These are phyloP conservation scores for Eupithecia pulchellata DNA, from an alignment of 2,888 invertebrate species.

Conservation along the genomic window DNA sequence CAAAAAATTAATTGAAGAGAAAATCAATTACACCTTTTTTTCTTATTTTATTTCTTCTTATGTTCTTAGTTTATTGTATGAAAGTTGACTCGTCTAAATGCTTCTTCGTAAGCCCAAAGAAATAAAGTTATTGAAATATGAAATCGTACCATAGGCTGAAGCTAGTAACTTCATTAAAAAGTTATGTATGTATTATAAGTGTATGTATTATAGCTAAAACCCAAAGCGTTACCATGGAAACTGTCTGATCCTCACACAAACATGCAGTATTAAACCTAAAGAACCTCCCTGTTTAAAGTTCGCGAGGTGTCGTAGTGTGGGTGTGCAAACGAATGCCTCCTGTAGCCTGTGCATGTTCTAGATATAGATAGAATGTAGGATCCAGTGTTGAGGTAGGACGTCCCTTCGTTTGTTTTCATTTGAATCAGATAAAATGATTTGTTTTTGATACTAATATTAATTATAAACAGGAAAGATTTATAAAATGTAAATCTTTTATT, in stretches of 20 bases:
- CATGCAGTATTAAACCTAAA: conserved; percentile 1
- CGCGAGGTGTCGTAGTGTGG: conserved; percentile 54
- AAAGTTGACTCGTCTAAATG: no score
- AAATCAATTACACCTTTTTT: no score
- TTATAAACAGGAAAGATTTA: no score
- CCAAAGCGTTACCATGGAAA: neutral
- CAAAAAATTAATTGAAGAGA: no score
- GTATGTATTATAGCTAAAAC: neutral
- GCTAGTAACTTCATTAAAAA: neutral
- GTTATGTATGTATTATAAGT: neutral
- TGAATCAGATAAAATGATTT: neutral
- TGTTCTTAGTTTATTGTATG: no score
- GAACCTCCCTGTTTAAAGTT: conserved; percentile 61
- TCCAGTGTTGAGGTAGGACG: conserved; percentile 9
- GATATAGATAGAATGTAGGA: neutral
- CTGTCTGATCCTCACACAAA: conserved; percentile 3
- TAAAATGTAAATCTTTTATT: no score
- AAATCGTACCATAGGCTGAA: no score
- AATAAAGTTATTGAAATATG: no score
- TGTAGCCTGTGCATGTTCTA: neutral
- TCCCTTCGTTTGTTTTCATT: conserved; percentile 10
- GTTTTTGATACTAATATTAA: no score
- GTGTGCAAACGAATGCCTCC: conserved; percentile 43
- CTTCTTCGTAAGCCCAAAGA: no score
- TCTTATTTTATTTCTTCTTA: no score